Evolutionary conservation across 2,113 vertebrate species (phyloP), one percentile per base, ranked within the genome.

Genomic region (Apaloderma vittatum): DNA sequence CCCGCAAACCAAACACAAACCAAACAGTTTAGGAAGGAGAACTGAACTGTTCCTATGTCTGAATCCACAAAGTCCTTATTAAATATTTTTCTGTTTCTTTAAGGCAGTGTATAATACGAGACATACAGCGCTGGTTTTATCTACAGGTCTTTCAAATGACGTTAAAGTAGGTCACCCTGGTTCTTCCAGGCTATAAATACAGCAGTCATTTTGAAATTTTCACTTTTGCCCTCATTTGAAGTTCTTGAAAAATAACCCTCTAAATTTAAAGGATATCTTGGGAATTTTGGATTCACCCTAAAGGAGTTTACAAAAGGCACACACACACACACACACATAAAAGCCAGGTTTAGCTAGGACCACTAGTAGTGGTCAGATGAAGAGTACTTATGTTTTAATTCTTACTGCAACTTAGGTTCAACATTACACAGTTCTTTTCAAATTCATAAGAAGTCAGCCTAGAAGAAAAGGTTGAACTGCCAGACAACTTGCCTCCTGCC

Each of bases 111-210:
- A 66, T 51, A 91, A 48, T 46, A 40, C 27, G 51, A 93, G 43
- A 93, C 23, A 46, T 17, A 66, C 11, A 30, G 45, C 36, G 74
- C 11, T 2, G 12, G 36, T 96, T 93, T 79, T 95, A 96, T 75
- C 79, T 95, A 86, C 91, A 32, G 63, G 61, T 93, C 88, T 90
- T 76, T 59, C 43, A 86, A 94, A 91, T 78, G 74, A 90, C 45
- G 71, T 93, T 86, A 86, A 97, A 97, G 93, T 91, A 95, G 93
- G 93, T 97, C 93, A 95, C 77, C 78, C 76, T 59, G 6, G 37
- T 70, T 75, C 85, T 95, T 93, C 89, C 80, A 95, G 92, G 86
- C 72, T 75, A 91, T 58, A 91, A 96, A 97, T 48, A 71, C 36
- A 93, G 83, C 65, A 81, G 91, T 68, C 85, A 58, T 82, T 86